Evolutionary conservation across 2,888 invertebrate species (phyloP), one percentile per base, ranked within the genome.

Genomic region (Bimastos eiseni): DNA sequence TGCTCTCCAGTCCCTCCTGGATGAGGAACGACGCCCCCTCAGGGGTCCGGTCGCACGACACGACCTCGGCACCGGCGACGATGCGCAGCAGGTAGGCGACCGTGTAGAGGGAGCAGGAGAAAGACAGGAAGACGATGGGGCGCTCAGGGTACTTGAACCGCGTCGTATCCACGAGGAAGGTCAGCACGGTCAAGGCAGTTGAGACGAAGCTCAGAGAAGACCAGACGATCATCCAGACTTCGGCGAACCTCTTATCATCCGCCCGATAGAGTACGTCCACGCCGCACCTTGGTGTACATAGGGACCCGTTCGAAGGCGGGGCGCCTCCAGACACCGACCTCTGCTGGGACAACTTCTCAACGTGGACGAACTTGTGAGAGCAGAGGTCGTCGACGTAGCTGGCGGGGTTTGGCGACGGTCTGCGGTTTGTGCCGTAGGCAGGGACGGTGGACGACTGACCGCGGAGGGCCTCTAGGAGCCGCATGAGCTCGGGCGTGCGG

Each of bases 151-250:
- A 95, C 91, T 94, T 94, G 93, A 95, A 95, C 44, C 95, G 93
- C 41, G 93, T 92, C n/a, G 94, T 94, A 92, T 95, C 95, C 88
- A 95, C 94, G 90, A 94, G 93, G 93, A 95, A 95, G 11, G 95
- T 95, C 13, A 95, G 91, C 36, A 95, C 94, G 0, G 95, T 95
- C 90, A 95, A 92, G 0, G 93, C 92, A 11, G 95, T 95, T n/a
- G 95, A 95, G 90, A 95, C 91, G 91, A 97, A 96, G 92, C 97
- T 97, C 44, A 97, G 95, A 94, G 97, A 97, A 0, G 97, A 97
- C 95, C 97, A 96, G 11, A 97, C 97, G 41, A 96, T 96, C 95
- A 97, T 97, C 96, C 97, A 97, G 36, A 97, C 96, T 94, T 97
- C 97, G 0, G 97, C 96, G 92, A 96, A 96, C 88, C 96, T 96